These are phyloP conservation scores for Nannobrachium achirus DNA, from an alignment of 2,113 vertebrate species.

Conservation along the genomic window DNA sequence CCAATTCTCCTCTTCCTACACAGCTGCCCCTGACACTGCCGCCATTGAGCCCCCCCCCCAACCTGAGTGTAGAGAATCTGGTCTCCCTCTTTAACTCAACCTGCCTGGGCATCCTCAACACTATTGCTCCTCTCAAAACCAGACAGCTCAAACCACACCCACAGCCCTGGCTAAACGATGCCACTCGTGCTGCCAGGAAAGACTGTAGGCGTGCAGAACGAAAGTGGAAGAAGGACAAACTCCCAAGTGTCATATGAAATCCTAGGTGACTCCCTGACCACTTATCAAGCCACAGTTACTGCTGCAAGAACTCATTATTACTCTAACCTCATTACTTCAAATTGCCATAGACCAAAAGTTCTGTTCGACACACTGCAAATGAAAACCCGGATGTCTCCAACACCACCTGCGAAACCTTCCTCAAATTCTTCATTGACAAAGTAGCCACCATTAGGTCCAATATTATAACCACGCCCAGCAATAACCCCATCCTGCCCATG, in stretches of 20 bases:
- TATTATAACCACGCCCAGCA: neutral
- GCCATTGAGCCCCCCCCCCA: too few species aligned
- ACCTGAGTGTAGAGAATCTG: too few species aligned
- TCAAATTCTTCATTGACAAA: too few species aligned
- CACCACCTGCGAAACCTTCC: too few species aligned
- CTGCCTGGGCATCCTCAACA: neutral
- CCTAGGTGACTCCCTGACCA: neutral
- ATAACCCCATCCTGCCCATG: neutral
- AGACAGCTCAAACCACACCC: neutral
- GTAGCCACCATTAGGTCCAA: too few species aligned
- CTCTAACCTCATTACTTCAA: neutral
- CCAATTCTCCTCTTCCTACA: too few species aligned
- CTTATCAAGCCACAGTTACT: neutral
- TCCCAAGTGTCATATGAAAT: neutral
- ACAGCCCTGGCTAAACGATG: neutral
- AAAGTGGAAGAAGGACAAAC: conserved; percentile 4
- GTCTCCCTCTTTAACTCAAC: too few species aligned
- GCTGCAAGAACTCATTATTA: neutral
- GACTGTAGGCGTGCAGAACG: neutral
- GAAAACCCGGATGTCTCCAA: too few species aligned
- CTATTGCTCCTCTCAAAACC: neutral
- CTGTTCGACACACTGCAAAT: neutral
- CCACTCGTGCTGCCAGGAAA: neutral
- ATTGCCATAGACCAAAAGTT: neutral
- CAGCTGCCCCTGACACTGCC: too few species aligned